Evolutionary conservation across 1,140 invertebrate genomes (phyloP).

Genomic region (Rhagoletis pomonella): DNA sequence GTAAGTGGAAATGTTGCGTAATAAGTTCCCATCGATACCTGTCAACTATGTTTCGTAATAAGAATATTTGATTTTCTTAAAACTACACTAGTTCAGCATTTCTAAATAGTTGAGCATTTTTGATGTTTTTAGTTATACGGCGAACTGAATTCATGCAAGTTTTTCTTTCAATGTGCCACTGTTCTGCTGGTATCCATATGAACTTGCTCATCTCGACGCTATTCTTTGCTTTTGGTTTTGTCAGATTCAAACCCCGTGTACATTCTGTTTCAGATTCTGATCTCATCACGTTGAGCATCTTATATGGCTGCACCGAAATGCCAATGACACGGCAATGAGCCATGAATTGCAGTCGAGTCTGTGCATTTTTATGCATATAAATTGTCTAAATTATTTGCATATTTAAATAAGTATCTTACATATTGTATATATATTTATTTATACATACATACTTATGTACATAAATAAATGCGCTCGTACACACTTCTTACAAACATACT

Average conservation of each 20-base stretch:
- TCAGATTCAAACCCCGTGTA: not conserved
- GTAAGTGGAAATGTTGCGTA: no score
- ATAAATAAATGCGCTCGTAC: not conserved
- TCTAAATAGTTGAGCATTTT: no score
- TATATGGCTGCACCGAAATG: constrained; percentile 1
- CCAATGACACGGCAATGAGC: not conserved
- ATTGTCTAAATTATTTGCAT: not conserved
- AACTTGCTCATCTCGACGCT: no score
- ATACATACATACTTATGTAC: not conserved
- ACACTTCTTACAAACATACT: not conserved
- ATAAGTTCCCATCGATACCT: no score
- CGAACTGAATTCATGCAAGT: no score
- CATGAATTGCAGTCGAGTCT: not conserved
- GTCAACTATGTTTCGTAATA: no score
- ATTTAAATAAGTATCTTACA: not conserved
- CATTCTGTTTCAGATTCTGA: not conserved
- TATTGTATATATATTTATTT: not conserved
- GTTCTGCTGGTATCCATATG: no score
- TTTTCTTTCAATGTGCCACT: no score
- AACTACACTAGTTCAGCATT: no score
- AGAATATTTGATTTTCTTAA: no score
- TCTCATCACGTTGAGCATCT: not conserved
- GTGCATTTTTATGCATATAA: constrained; percentile 9
- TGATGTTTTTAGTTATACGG: no score
- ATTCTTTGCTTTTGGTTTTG: no score